Evolutionary conservation across 2,113 vertebrate genomes (phyloP), one percentile per base, ranked within the genome.

Genomic region (Tretioscincus oriximinensis): DNA sequence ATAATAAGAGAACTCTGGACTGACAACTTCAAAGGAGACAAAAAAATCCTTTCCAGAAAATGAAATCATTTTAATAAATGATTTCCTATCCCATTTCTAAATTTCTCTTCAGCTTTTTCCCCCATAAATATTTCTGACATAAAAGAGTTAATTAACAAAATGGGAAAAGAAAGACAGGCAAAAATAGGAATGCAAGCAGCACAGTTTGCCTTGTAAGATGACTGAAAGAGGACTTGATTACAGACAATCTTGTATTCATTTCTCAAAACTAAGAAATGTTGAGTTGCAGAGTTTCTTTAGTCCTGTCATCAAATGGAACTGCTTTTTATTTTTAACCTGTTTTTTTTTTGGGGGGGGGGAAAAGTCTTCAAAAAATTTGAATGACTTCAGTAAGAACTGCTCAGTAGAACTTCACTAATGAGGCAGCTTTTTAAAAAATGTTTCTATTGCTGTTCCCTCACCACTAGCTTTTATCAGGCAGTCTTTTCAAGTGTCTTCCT

Each of bases 401-500:
- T 26, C 5, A 70, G 28, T 69, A 74, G 29, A 72, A 68, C 73
- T 35, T n/a, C 51, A 29, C 3, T 11, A 58, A 35, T 41, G 7
- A 86, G 83, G 47, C 76, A 49, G 20, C 51, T 4, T 75, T 18
- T 51, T 35, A 70, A 63, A 58, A 22, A 58, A 31, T 77, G 58
- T 6, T 31, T 73, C 87, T 76, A 29, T 49, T 71, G 24, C 47
- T 72, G 20, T 63, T 64, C 77, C 65, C 67, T 61, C n/a, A 29
- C 64, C 10, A 41, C 77, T 66, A 16, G 64, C 82, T 75, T n/a
- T 28, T 5, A 47, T 61, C 76, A 85, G 61, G 69, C 7, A 72
- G 73, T 66, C 24, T 9, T 51, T 8, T 49, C 68, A 84, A 74
- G 71, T 79, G 67, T 76, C 87, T 81, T 1, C 60, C 49, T 78